Percentiles rank a stretch among this genome's conserved stretches.
Conservation (phyloP, 2,888 invertebrate genomes). For the Xanthorhoe designata region DNA sequence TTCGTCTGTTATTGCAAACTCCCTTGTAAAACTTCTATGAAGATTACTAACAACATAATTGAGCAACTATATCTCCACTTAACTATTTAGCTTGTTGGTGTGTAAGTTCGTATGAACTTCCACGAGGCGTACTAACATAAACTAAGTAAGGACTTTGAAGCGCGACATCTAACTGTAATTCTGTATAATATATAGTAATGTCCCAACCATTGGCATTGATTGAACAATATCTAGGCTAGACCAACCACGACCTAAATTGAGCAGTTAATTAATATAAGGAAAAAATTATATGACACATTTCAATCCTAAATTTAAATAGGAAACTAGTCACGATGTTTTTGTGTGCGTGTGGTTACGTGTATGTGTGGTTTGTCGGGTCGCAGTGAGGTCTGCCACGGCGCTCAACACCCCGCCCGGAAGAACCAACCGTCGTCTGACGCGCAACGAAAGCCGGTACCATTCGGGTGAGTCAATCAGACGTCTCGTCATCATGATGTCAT, state of each 20-base stretch:
- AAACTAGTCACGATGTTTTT: slow-evolving; percentile 36
- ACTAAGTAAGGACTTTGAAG: neutral
- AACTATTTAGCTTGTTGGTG: neutral
- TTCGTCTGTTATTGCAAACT: neutral
- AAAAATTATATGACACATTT: slow-evolving; percentile 1
- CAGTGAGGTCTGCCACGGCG: slow-evolving; percentile 82
- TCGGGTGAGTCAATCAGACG: slow-evolving; percentile 90
- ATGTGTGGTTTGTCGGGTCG: slow-evolving; percentile 83
- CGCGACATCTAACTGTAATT: no score
- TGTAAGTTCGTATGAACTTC: neutral
- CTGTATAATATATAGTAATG: no score
- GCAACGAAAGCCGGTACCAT: slow-evolving; percentile 98
- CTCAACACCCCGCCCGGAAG: slow-evolving; percentile 87
- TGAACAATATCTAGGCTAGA: no score
- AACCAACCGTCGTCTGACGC: slow-evolving; percentile 95
- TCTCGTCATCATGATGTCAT: slow-evolving; percentile 44
- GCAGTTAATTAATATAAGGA: neutral
- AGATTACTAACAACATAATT: neutral
- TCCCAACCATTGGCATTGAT: no score
- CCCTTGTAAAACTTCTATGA: neutral
- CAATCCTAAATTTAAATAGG: neutral
- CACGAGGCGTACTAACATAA: neutral
- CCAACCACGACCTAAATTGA: neutral
- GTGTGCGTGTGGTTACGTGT: slow-evolving; percentile 67
- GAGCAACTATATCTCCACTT: neutral